Conservation (phyloP, 2,113 vertebrate genomes). For the Tragelaphus imberbis region DNA sequence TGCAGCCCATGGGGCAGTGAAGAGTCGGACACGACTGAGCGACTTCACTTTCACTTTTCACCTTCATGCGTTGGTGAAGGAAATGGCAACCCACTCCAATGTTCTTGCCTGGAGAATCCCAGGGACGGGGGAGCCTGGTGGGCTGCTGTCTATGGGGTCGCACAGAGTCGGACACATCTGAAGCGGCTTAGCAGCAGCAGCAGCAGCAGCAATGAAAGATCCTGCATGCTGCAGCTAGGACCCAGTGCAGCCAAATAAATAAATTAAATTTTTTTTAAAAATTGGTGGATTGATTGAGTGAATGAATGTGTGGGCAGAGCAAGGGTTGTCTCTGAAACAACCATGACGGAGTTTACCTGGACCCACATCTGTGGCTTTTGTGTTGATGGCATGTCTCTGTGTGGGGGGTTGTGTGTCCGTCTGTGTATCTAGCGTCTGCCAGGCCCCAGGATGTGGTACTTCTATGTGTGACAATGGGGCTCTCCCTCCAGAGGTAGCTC, state of each 20-base stretch:
- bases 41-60: no score
- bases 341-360: not conserved
- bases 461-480: not conserved
- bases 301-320: not conserved
- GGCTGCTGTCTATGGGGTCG: no score
- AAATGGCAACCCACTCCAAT: no score
- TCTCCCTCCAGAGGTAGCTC: not conserved
- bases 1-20: no score
- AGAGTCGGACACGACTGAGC: no score
- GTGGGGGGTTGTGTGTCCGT: not conserved
- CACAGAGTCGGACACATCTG: no score
- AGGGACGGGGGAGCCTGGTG: no score
- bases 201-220: not conserved
- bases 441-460: not conserved
- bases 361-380: not conserved
- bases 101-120: no score
- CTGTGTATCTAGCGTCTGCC: not conserved
- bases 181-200: not conserved
- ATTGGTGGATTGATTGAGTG: not conserved
- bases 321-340: not conserved
- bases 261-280: not conserved
- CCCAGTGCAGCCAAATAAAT: not conserved
- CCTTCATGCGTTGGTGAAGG: no score
- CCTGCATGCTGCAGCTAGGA: not conserved
- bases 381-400: not conserved